A percentile compares a stretch with the other conserved stretches of the same genome.
phyloP scores from a whole-genome alignment of 2,113 vertebrate species.

The Pithys albifrons region DNA sequence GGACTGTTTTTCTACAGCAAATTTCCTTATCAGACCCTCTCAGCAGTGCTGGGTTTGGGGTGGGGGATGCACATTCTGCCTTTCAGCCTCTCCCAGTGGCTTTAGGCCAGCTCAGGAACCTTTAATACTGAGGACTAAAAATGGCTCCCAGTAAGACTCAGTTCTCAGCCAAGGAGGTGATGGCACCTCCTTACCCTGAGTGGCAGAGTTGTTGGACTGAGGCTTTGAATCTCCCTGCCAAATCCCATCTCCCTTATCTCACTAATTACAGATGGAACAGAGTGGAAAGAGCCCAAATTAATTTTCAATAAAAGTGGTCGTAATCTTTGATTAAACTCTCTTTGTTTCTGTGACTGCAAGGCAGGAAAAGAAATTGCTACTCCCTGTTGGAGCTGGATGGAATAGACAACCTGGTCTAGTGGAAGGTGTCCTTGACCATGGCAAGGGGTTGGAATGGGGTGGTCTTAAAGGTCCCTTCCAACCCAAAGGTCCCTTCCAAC shows the following conservation, averaged over 20 bases:
- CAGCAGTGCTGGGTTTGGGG: background rate
- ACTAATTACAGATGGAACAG: conserved; percentile 30
- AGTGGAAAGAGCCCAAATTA: background rate
- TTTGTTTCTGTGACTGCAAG: background rate
- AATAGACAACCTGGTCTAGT: background rate
- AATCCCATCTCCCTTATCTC: conserved; percentile 49
- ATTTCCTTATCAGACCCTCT: background rate
- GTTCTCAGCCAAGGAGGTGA: background rate
- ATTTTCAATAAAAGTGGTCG: background rate
- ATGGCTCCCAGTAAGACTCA: background rate
- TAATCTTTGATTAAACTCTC: background rate
- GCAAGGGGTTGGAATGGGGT: too few species aligned
- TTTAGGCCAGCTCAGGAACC: background rate
- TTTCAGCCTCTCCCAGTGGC: background rate
- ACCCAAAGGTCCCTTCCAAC: background rate
- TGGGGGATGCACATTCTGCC: background rate
- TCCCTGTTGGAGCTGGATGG: background rate
- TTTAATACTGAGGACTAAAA: background rate
- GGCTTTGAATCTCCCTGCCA: background rate
- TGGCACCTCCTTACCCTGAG: background rate
- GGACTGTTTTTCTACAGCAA: background rate
- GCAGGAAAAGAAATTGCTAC: background rate
- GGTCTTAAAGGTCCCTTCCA: background rate
- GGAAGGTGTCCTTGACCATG: background rate
- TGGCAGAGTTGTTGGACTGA: conserved; percentile 20